Evolutionary conservation across 1,140 invertebrate species (phyloP), one percentile per base, ranked within the genome.

Genomic region (Brachionus rotundiformis): DNA sequence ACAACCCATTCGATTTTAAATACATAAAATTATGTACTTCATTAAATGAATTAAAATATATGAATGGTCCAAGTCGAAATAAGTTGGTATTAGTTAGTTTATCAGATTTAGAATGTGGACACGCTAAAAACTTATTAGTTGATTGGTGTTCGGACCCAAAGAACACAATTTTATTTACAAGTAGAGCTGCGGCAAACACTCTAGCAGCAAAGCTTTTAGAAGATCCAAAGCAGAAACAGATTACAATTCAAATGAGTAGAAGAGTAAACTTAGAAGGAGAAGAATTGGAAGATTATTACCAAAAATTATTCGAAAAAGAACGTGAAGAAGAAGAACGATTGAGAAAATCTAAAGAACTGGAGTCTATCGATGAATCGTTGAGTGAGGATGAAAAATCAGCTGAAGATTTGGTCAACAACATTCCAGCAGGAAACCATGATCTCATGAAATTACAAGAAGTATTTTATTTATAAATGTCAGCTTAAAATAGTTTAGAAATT

Each of bases 141-240:
- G 92, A 94, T 84, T 98, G 96, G 96, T 94, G 94, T 83, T 90
- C 91, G 0, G 94, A 96, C 89, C 89, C 93, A 10, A 93, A 94
- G 85, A 99, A 99, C 86, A 95, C 94, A 87, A 94, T 99, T 84
- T 95, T 99, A 83, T 89, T 99, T 65, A 98, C 98, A 8, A 93
- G 91, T 39, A 29, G 95, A 91, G 82, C 88, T 8, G 87, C 88
- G 6, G 87, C 88, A 3, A 88, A 88, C 19, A 97, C 95, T 0
- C 87, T 98, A 73, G 94, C 93, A 0, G 89, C 94, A 85, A 92
- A 94, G 85, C 90, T 98, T 54, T 91, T 96, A 10, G 94, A 97
- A 82, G 93, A 94, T 83, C 93, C 92, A 5, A 91, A 91, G 0
- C 91, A 92, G 82, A 88, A 91, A 82, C 84, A 39, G 16, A 44